Percentiles rank a stretch among this genome's conserved stretches.
Evolutionary conservation across 1,140 invertebrate species (phyloP).

Genomic region (Agrypnia vestita): DNA sequence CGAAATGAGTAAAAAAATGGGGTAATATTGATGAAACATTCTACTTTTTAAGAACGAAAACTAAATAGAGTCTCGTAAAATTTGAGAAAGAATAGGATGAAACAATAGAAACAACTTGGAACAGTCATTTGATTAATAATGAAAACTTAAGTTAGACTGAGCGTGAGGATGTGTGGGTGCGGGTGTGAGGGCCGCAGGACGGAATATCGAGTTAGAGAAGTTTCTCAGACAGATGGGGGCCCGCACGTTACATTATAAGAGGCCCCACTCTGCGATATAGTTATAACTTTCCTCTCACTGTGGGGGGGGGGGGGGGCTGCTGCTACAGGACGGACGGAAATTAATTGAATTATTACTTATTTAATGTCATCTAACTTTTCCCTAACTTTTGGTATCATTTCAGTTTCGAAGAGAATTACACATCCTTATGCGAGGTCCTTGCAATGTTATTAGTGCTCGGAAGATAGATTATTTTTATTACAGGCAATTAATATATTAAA

Average conservation of each 20-base stretch:
- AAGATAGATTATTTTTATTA: no score
- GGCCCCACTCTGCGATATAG: constrained; percentile 53
- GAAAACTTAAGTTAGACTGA: constrained; percentile 16
- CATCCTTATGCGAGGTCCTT: no score
- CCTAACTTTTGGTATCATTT: no score
- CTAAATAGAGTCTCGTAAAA: neutral
- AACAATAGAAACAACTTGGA: constrained; percentile 12
- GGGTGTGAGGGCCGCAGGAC: neutral
- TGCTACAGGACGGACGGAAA: constrained; percentile 16
- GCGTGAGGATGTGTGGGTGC: neutral
- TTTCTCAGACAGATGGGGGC: constrained; percentile 53
- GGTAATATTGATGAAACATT: no score
- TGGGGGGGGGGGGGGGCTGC: constrained; percentile 18
- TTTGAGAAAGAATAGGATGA: constrained; percentile 9
- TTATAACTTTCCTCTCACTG: constrained; percentile 58
- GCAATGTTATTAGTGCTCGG: no score
- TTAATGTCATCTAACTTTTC: no score
- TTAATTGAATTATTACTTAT: constrained; percentile 5
- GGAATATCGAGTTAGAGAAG: constrained; percentile 52
- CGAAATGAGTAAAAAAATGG: no score
- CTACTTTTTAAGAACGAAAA: neutral
- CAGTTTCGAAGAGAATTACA: no score
- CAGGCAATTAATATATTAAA: no score
- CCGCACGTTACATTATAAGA: constrained; percentile 47
- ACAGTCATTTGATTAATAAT: constrained; percentile 33